Conservation (phyloP, 2,888 invertebrate species). For the Augiades crinisus region DNA sequence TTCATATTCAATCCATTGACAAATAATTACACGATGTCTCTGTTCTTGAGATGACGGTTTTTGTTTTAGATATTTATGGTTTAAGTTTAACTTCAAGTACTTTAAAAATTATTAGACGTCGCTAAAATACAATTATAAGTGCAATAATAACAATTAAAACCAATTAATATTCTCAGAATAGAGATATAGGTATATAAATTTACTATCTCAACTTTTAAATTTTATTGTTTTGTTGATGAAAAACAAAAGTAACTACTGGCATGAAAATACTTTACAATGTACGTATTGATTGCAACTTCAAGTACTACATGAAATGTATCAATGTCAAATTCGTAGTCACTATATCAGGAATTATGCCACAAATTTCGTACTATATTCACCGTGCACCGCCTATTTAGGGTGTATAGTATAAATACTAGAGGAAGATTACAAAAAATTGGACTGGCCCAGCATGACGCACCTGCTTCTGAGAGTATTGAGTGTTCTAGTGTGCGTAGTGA, state of each 20-base stretch:
- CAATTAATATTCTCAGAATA: no score
- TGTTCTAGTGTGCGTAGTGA: conserved; percentile 40
- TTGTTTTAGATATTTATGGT: no score
- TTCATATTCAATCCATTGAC: not conserved
- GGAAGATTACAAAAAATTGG: not conserved
- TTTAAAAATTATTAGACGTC: no score
- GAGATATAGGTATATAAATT: no score
- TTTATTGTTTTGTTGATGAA: no score
- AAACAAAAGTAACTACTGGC: no score
- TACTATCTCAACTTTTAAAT: no score
- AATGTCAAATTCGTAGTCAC: conserved; percentile 69
- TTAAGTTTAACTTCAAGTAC: no score
- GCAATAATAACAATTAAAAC: no score
- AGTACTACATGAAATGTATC: conserved; percentile 21
- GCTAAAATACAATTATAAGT: no score
- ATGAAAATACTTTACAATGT: not conserved
- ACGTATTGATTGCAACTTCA: not conserved
- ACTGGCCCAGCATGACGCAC: conserved; percentile 7
- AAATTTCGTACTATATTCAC: conserved; percentile 34
- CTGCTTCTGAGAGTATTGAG: conserved; percentile 38
- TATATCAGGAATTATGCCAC: conserved; percentile 51
- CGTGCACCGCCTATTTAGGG: conserved; percentile 18
- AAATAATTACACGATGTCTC: not conserved
- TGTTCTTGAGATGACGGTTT: no score
- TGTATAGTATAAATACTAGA: not conserved